Evolutionary conservation across 2,113 vertebrate genomes (phyloP).

Genomic region (Sardina pilchardus): DNA sequence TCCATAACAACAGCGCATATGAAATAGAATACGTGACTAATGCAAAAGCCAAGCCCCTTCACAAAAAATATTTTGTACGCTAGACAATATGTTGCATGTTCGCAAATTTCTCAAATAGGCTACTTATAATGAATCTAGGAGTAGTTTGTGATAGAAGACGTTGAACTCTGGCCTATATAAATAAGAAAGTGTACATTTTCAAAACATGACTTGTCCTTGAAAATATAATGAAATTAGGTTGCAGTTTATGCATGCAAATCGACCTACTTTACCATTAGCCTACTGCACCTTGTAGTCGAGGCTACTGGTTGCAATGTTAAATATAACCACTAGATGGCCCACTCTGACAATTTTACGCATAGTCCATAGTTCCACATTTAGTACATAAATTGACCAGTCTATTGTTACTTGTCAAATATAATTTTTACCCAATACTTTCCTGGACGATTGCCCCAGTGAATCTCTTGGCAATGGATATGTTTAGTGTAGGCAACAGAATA

Average conservation of each 20-base stretch:
- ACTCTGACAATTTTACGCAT: background rate
- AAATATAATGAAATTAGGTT: background rate
- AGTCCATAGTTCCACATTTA: background rate
- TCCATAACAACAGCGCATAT: slow-evolving; percentile 26
- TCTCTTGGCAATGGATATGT: background rate
- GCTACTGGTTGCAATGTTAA: background rate
- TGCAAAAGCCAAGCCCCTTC: background rate
- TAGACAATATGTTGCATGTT: background rate
- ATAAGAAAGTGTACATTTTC: background rate
- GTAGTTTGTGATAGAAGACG: background rate
- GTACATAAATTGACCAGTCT: background rate
- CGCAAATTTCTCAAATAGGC: background rate
- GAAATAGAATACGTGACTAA: slow-evolving; percentile 13
- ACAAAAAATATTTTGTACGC: background rate
- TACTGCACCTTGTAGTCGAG: too few relatives aligned
- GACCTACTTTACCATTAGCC: too few relatives aligned
- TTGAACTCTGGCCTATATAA: background rate
- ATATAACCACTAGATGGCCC: background rate
- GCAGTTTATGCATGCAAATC: background rate
- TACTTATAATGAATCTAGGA: background rate
- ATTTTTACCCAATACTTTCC: background rate
- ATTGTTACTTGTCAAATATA: background rate
- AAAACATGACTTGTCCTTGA: background rate
- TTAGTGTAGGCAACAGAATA: background rate
- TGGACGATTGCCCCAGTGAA: background rate